Percentiles rank a stretch among this genome's conserved stretches.
These are phyloP conservation scores for Neolamprologus caudopunctatus DNA, from an alignment of 2,113 vertebrate species.

Conservation along the genomic window DNA sequence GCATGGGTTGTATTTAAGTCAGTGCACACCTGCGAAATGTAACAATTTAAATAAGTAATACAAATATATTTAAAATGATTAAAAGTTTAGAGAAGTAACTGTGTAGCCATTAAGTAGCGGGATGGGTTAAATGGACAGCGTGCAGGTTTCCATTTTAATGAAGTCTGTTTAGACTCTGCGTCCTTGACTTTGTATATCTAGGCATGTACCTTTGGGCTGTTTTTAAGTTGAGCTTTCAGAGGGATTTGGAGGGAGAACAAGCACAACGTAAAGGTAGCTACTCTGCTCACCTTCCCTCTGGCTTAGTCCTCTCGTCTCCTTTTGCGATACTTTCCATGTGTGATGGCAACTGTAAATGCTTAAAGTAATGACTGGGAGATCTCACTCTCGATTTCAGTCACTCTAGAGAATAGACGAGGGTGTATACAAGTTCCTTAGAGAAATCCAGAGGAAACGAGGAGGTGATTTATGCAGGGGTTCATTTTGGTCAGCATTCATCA, in stretches of 20 bases:
- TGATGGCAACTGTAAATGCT: constrained; percentile 1
- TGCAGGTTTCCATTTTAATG: background rate
- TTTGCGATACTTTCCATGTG: constrained; percentile 45
- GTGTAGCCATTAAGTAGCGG: background rate
- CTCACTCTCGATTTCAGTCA: constrained; percentile 15
- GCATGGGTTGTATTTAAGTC: background rate
- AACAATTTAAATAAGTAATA: background rate
- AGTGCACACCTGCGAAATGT: background rate
- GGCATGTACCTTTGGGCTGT: constrained; percentile 17
- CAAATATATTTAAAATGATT: background rate
- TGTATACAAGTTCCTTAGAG: background rate
- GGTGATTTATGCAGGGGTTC: constrained; percentile 12
- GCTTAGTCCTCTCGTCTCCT: constrained; percentile 11
- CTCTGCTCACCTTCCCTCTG: constrained; percentile 52
- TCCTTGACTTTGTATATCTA: constrained; percentile 30
- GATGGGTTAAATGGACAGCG: background rate
- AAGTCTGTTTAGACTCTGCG: background rate
- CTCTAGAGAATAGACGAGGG: background rate
- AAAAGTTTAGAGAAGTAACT: background rate
- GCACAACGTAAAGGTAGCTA: constrained; percentile 1
- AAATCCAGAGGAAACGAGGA: background rate
- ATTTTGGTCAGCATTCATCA: constrained; percentile 14
- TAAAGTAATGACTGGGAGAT: constrained; percentile 23
- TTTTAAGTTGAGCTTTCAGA: constrained; percentile 20
- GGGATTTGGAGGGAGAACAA: constrained; percentile 24